Evolutionary conservation across 2,113 vertebrate genomes (phyloP).

Genomic region (Corythornis madagascariensis): DNA sequence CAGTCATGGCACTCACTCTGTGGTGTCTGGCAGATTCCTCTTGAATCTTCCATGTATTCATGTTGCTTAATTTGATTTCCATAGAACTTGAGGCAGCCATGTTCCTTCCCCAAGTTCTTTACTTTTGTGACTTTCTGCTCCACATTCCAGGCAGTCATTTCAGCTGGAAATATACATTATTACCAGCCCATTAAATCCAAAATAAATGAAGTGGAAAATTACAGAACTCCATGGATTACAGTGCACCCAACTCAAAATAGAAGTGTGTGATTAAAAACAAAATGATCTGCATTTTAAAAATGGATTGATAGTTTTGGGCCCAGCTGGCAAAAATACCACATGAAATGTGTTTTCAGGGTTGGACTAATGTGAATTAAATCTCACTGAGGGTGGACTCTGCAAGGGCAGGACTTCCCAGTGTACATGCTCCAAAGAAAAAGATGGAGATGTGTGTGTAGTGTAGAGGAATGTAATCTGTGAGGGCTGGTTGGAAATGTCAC

Average conservation of each 20-base stretch:
- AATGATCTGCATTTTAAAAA: constrained; percentile 34
- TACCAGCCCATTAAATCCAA: constrained; percentile 60
- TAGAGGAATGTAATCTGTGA: background rate
- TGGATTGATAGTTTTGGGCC: constrained; percentile 37
- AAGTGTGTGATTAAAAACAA: constrained; percentile 62
- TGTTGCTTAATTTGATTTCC: background rate
- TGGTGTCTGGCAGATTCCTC: background rate
- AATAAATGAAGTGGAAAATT: constrained; percentile 66
- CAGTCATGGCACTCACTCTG: background rate
- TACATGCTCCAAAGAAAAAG: background rate
- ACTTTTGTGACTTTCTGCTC: constrained; percentile 54
- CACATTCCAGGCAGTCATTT: constrained; percentile 45
- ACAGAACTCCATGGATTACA: constrained; percentile 62
- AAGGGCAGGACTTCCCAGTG: background rate
- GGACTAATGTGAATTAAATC: background rate
- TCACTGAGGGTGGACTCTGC: background rate
- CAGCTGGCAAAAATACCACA: constrained; percentile 18
- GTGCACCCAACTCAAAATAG: constrained; percentile 60
- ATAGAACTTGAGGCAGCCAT: background rate
- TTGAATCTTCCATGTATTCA: background rate
- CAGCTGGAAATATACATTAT: constrained; percentile 65
- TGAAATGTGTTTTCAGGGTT: background rate
- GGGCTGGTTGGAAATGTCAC: too few relatives aligned
- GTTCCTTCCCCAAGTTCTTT: background rate
- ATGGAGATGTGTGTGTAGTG: background rate